Base-by-base conservation (phyloP, 2,797 vertebrate genomes). In the Jordanella pulchra region DNA sequence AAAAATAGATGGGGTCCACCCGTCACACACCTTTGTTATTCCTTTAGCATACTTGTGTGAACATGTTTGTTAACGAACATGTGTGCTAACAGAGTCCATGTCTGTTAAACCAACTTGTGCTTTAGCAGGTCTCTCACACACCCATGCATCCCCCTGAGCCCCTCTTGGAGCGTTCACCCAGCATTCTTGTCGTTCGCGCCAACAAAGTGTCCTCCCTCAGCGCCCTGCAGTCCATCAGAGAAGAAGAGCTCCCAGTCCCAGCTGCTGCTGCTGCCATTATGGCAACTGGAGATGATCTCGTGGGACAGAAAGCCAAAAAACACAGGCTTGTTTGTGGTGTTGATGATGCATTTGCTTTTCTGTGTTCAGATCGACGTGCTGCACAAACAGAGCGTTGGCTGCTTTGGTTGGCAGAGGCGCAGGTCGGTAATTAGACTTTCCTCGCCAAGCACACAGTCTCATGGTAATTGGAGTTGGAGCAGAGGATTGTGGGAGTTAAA, bases 341-440 rank as follows among this genome's bases (percentile, higher is more conserved):
- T 69, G 77, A 73, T 78, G 68, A 67, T 82, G 79, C 77, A 86
- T 92, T 91, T 90, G 74, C 76, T 80, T 85, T 79, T 15, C 76
- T 60, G 82, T 66, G 69, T 79, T 88, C 86, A 79, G 83, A 85
- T 86, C 73, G 73, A 69, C 67, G 82, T 47, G 58, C 88, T 79
- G 76, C 91, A 92, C 90, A 91, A 90, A 90, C 91, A 86, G 86
- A 70, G 75, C 75, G 88, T 81, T 92, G 83, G 89, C 91, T 80
- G 85, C 86, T 87, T 73, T 23, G 78, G 69, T 89, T 93, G 92
- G 92, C 91, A 93, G 73, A 80, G 71, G 83, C 82, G 80, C 78
- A 69, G 75, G 66, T 69, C 84, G 89, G 90, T 93, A 93, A 93
- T 93, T 90, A 93, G 88, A 87, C 85, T 92, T 89, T 85, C 73